Percentiles rank a stretch among this genome's conserved stretches.
Conservation (phyloP, 2,797 vertebrate species). For the Hoplostethus atlanticus region DNA sequence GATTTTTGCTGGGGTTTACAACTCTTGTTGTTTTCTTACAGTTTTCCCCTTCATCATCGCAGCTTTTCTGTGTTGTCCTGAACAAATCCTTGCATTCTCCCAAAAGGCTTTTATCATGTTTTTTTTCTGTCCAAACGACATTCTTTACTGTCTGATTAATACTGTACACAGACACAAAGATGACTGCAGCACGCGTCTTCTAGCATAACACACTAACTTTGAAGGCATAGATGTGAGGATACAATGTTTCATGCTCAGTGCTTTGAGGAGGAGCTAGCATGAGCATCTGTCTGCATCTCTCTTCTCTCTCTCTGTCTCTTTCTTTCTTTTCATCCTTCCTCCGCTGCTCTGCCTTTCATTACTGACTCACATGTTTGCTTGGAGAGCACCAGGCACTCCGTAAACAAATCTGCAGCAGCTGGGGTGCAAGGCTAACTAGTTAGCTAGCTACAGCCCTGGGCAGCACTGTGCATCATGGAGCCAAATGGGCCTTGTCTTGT, state of each 20-base stretch:
- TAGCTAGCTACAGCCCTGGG: slow-evolving; percentile 14
- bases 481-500: slow-evolving; percentile 17
- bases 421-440: slow-evolving; percentile 26
- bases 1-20: neutral
- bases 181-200: slow-evolving; percentile 9
- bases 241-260: slow-evolving; percentile 18
- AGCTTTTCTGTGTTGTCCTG: neutral
- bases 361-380: slow-evolving; percentile 52
- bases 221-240: slow-evolving; percentile 24
- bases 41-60: neutral
- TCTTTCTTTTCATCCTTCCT: slow-evolving; percentile 43
- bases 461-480: slow-evolving; percentile 14
- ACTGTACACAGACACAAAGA: slow-evolving; percentile 26
- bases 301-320: neutral
- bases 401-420: slow-evolving; percentile 60
- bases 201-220: slow-evolving; percentile 31
- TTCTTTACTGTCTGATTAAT: slow-evolving; percentile 20
- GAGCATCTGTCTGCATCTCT: slow-evolving; percentile 25
- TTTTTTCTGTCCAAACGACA: slow-evolving; percentile 6
- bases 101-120: neutral
- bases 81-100: neutral
- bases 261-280: slow-evolving; percentile 4
- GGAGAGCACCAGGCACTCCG: slow-evolving; percentile 23
- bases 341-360: slow-evolving; percentile 47
- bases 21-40: neutral